phyloP scores from a whole-genome alignment of 2,888 invertebrate genomes.

The Epinotia nisella region DNA sequence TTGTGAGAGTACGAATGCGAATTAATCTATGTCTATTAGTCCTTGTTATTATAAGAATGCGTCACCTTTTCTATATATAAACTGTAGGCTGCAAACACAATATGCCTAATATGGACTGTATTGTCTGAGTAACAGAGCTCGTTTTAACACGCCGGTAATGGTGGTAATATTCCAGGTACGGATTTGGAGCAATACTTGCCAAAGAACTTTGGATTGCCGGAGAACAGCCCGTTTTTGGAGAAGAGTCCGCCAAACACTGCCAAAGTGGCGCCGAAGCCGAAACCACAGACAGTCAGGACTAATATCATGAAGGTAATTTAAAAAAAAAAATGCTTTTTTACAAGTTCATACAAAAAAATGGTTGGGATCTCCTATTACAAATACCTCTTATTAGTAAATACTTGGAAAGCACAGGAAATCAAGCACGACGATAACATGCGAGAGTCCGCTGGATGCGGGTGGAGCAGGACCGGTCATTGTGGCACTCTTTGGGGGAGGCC shows the following conservation, averaged over 20 bases:
- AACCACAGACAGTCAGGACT: constrained; percentile 64
- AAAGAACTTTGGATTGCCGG: constrained; percentile 86
- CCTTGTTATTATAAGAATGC: constrained; percentile 31
- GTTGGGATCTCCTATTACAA: too few species aligned
- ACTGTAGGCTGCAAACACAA: constrained; percentile 8
- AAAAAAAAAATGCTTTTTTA: too few species aligned
- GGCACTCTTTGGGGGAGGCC: too few species aligned
- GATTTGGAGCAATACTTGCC: constrained; percentile 86
- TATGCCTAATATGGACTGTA: background rate
- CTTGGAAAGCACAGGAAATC: too few species aligned
- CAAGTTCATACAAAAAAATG: too few species aligned
- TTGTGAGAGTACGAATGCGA: constrained; percentile 27
- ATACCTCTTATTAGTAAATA: too few species aligned
- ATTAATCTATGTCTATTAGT: constrained; percentile 25
- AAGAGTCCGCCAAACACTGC: constrained; percentile 79
- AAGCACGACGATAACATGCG: too few species aligned
- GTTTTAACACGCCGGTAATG: constrained; percentile 9
- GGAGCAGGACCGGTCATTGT: too few species aligned
- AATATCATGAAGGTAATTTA: constrained; percentile 74
- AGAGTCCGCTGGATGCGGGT: too few species aligned
- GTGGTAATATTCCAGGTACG: constrained; percentile 75
- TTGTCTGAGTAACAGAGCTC: constrained; percentile 1
- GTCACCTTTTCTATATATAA: constrained; percentile 33
- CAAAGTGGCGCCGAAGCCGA: constrained; percentile 72
- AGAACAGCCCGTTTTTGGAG: constrained; percentile 80